Base-by-base conservation (phyloP, 2,888 invertebrate genomes). In the Eudasyphora cyanicolor region DNA sequence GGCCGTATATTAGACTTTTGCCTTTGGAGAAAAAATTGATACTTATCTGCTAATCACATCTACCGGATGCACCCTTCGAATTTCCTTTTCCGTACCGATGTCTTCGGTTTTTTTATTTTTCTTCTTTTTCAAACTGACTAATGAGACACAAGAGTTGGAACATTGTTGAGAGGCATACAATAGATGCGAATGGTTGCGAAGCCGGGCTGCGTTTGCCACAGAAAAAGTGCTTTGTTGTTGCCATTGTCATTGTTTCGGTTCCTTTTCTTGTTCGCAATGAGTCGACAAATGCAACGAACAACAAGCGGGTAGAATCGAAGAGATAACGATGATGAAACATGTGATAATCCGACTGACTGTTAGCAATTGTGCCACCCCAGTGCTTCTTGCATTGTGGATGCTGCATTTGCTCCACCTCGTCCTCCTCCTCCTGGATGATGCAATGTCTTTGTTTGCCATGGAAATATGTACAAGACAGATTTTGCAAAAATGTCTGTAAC, bases 71-170 rank as follows among this genome's bases (percentile, higher is more conserved):
- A 45, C 45, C 45, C 45, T 45, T n/a, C n/a, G n/a, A 2, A n/a
- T 45, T n/a, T 2, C 4, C 8, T 2, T 5, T 38, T 38, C 10
- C 2, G 38, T 38, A 10, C 38, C 21, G 14, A n/a, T n/a, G 19
- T 45, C 24, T 17, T 69, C 27, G 21, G 45, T 0, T n/a, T 1
- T 73, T 10, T n/a, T 12, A 27, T 10, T 70, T 5, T 24, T 21
- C 42, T 70, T 32, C 4, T 8, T 49, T 32, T 14, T 35, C 70
- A 71, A 70, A 38, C 77, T 24, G 45, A 70, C 77, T 71, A 77
- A 77, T 71, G 62, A 77, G 60, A 49, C 51, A 71, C 62, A 62
- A 70, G 62, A 70, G 60, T 35, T 62, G 60, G 70, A 67, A 67
- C 54, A 29, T 71, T 49, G 60, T 3, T 49, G 12, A 14, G 24